phyloP scores from a whole-genome alignment of 2,113 vertebrate genomes.

The Motacilla tschutschensis region DNA sequence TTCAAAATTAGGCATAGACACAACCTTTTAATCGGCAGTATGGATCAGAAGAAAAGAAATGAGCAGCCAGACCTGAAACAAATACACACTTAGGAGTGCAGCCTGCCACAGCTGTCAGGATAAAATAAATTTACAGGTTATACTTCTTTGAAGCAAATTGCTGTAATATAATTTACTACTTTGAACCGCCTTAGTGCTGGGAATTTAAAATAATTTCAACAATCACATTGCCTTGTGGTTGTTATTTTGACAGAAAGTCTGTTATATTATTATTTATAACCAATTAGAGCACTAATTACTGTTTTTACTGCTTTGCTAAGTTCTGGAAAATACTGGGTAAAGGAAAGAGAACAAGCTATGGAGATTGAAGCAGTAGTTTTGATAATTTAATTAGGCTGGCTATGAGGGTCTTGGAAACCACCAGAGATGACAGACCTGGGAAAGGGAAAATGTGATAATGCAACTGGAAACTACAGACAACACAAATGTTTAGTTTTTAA shows the following conservation, averaged over 20 bases:
- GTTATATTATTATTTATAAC: slow-evolving; percentile 55
- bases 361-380: background rate
- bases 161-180: slow-evolving; percentile 33
- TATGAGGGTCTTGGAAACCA: background rate
- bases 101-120: slow-evolving; percentile 37
- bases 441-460: background rate
- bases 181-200: background rate
- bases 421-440: background rate
- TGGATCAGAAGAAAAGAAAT: background rate
- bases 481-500: slow-evolving; percentile 4
- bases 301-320: slow-evolving; percentile 14
- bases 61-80: background rate
- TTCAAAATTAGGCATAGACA: background rate
- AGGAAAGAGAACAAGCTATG: background rate
- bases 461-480: background rate
- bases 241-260: slow-evolving; percentile 69
- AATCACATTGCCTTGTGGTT: slow-evolving; percentile 53
- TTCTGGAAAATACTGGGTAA: background rate
- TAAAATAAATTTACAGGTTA: slow-evolving; percentile 24
- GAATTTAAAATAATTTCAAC: slow-evolving; percentile 37
- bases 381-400: slow-evolving; percentile 10
- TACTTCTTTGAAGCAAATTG: slow-evolving; percentile 23
- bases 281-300: slow-evolving; percentile 27
- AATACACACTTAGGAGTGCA: background rate
- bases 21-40: background rate